phyloP scores from a whole-genome alignment of 2,797 vertebrate genomes.

The Alfaro cultratus region DNA sequence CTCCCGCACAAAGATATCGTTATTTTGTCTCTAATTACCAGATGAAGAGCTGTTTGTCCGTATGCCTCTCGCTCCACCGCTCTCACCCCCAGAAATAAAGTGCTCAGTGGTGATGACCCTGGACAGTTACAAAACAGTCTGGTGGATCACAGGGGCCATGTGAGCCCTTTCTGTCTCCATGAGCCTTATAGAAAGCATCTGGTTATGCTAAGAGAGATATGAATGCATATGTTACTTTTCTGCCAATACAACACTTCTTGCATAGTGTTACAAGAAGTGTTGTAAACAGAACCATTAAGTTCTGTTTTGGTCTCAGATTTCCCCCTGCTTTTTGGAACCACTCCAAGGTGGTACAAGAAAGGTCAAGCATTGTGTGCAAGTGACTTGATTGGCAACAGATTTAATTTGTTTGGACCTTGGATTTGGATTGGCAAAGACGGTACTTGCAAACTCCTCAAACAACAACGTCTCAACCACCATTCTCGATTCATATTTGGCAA shows the following conservation, averaged over 20 bases:
- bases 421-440: too few relatives aligned
- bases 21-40: slow-evolving; percentile 79
- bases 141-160: slow-evolving; percentile 30
- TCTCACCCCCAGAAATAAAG: slow-evolving; percentile 70
- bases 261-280: too few relatives aligned
- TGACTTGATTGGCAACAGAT: too few relatives aligned
- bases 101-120: slow-evolving; percentile 44
- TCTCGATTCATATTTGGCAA: too few relatives aligned
- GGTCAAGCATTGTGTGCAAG: too few relatives aligned
- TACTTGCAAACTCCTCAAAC: too few relatives aligned
- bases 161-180: slow-evolving; percentile 34
- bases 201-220: neutral
- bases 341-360: too few relatives aligned
- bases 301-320: neutral
- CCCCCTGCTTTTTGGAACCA: too few relatives aligned
- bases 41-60: slow-evolving; percentile 67
- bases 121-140: slow-evolving; percentile 65
- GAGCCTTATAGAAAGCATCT: neutral
- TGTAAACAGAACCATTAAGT: neutral
- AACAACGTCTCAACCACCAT: too few relatives aligned
- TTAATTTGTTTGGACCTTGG: too few relatives aligned
- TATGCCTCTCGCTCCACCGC: slow-evolving; percentile 54
- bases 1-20: slow-evolving; percentile 77
- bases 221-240: neutral
- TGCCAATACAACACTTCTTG: neutral